phyloP scores from a whole-genome alignment of 1,140 invertebrate genomes.

The Pissodes strobi region DNA sequence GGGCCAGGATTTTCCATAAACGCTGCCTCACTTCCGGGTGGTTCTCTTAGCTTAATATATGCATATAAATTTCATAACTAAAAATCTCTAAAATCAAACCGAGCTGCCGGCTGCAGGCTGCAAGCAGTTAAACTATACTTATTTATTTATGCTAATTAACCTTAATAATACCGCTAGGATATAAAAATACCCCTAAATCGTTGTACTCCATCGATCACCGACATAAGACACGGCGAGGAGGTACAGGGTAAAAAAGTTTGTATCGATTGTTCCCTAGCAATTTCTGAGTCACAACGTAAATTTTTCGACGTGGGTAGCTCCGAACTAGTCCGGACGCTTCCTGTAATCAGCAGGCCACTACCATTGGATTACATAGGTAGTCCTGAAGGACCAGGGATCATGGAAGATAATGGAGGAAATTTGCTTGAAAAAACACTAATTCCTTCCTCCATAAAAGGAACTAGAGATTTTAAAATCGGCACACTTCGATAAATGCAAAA shows the following conservation, averaged over 20 bases:
- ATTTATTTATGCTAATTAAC: not conserved
- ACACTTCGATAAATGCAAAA: too few relatives aligned
- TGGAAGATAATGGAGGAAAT: too few relatives aligned
- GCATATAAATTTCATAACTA: too few relatives aligned
- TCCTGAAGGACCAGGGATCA: too few relatives aligned
- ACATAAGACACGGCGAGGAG: not conserved
- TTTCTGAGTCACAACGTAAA: slow-evolving; percentile 41
- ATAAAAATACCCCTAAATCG: too few relatives aligned
- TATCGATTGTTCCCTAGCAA: slow-evolving; percentile 48
- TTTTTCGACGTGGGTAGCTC: not conserved
- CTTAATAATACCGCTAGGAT: too few relatives aligned
- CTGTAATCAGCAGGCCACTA: not conserved
- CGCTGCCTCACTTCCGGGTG: too few relatives aligned
- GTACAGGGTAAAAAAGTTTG: slow-evolving; percentile 38
- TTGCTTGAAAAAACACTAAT: too few relatives aligned
- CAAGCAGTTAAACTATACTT: not conserved
- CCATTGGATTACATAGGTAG: not conserved
- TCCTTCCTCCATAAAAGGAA: not conserved
- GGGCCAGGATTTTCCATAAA: too few relatives aligned
- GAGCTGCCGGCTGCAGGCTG: not conserved
- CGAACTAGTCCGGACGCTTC: not conserved
- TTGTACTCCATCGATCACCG: too few relatives aligned
- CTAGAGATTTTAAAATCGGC: not conserved
- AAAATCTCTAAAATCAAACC: too few relatives aligned
- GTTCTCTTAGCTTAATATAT: too few relatives aligned